These are phyloP conservation scores for Oreotrochilus melanogaster DNA, from an alignment of 2,113 vertebrate genomes.

Conservation along the genomic window DNA sequence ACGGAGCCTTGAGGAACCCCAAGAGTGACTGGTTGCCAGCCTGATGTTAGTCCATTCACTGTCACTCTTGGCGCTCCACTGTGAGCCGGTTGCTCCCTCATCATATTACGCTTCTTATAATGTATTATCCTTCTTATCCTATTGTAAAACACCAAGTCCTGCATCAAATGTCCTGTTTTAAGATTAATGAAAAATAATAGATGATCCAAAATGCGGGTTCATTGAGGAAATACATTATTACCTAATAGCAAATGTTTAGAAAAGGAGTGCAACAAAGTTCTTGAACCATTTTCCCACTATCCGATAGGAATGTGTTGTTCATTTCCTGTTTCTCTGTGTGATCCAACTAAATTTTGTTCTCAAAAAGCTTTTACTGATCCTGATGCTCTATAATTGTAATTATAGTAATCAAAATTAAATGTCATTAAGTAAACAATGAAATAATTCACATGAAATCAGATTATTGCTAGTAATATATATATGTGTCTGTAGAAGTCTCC, in stretches of 20 bases:
- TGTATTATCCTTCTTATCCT: rapidly evolving
- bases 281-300: background rate
- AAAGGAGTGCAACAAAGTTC: background rate
- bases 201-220: background rate
- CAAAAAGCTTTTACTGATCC: background rate
- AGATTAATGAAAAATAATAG: background rate
- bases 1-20: too few relatives aligned
- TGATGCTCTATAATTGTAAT: background rate
- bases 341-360: background rate
- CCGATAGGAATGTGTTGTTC: background rate
- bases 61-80: too few relatives aligned
- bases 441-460: background rate
- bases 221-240: background rate
- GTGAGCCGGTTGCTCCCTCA: too few relatives aligned
- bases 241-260: background rate
- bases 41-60: too few relatives aligned
- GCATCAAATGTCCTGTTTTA: rapidly evolving
- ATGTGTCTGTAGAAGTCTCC: background rate
- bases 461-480: background rate
- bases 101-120: too few relatives aligned
- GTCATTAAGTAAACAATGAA: background rate
- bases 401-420: background rate
- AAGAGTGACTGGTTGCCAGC: too few relatives aligned
- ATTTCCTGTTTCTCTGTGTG: background rate
- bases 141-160: background rate